phyloP scores from a whole-genome alignment of 2,888 invertebrate species.

The Yponomeuta malinellus region DNA sequence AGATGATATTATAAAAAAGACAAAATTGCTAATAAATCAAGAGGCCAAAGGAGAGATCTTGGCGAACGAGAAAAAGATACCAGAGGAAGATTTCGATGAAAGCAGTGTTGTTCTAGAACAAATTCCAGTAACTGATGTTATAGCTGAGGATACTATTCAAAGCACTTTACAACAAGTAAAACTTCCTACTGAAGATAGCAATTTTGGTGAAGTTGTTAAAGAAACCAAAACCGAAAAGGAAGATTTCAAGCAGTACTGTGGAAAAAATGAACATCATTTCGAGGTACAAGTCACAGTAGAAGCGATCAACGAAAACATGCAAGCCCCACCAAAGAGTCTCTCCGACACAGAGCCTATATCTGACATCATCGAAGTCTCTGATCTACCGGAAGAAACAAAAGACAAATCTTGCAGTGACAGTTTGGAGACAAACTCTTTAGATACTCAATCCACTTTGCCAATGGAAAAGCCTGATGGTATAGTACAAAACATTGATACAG shows the following conservation, averaged over 20 bases:
- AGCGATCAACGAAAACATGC: neutral
- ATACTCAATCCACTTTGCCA: conserved; percentile 15
- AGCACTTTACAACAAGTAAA: neutral
- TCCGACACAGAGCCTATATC: conserved; percentile 7
- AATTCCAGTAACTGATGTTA: neutral
- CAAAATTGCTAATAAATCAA: neutral
- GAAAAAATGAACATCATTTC: neutral
- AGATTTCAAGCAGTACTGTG: neutral
- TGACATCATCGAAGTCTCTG: conserved; percentile 4
- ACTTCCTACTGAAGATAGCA: neutral
- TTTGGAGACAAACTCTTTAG: conserved; percentile 11
- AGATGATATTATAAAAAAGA: neutral
- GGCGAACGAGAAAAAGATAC: neutral
- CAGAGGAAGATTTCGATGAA: neutral
- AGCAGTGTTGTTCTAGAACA: neutral
- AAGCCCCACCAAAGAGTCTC: neutral
- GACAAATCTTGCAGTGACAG: conserved; percentile 11
- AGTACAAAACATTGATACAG: conserved; percentile 12
- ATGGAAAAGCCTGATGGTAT: conserved; percentile 12
- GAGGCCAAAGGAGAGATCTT: neutral
- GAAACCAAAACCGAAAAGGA: neutral
- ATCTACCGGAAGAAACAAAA: conserved; percentile 11
- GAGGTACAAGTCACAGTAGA: conserved; percentile 6
- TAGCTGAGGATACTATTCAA: too few species aligned
- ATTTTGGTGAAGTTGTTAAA: neutral